Evolutionary conservation across 1,140 invertebrate genomes (phyloP), one percentile per base, ranked within the genome.

Genomic region (Aphis gossypii): DNA sequence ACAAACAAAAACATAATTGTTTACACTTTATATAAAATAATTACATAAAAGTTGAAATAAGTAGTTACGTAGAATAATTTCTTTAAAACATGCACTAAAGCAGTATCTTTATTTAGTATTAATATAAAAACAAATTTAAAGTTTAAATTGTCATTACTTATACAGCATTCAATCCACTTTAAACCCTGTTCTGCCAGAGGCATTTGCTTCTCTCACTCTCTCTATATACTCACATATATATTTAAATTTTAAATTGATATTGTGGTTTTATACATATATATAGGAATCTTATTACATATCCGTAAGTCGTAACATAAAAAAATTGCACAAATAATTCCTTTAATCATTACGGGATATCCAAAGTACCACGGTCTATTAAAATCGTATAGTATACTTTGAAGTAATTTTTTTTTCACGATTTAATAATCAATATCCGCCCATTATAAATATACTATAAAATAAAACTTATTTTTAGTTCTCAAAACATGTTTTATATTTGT

Each of bases 211-310:
- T 25, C 23, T 41, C 38, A 21, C 76, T 23, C 60, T n/a, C 60
- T 76, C 4, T 84, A 30, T 25, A 41, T 44, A 11, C 48, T 51
- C 21, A 38, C 35, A 20, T 35, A 38, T 38, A 54, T 23, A 60
- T n/a, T 76, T 76, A 76, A 76, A n/a, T 76, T n/a, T 76, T 76
- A 76, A 76, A n/a, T 76, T 76, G 9, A 84, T 41, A 41, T 83
- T 84, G 21, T 4, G 38, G 21, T 41, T 41, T 25, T 84, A 44
- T 84, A 84, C 0, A 8, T 8, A 41, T 41, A 84, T 14, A 84
- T 30, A 41, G 3, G 21, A 84, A 84, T 41, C 3, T 84, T 23
- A 84, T 44, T 84, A 51, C 41, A 83, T 83, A 83, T 41, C 41
- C 11, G 14, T 76, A 76, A 76, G 38, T 25, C 3, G 4, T 84